phyloP scores from a whole-genome alignment of 2,888 invertebrate genomes.

The Cheilosia pagana region DNA sequence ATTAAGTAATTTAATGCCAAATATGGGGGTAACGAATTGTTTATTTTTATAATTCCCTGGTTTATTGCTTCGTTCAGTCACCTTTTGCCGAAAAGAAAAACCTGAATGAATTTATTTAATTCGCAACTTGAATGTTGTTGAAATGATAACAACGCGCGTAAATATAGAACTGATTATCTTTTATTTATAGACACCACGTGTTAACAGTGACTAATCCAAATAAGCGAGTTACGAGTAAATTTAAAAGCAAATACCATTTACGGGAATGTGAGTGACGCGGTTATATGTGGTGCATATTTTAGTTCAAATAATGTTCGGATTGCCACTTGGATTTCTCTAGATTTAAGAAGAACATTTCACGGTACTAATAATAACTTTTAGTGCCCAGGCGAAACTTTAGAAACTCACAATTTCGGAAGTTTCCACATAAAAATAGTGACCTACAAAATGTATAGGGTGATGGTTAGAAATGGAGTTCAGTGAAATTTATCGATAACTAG shows the following conservation, averaged over 20 bases:
- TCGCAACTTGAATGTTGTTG: neutral
- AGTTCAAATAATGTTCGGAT: neutral
- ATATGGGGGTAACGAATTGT: slow-evolving; percentile 60
- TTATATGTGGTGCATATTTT: neutral
- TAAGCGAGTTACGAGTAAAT: neutral
- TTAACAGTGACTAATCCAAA: slow-evolving; percentile 21
- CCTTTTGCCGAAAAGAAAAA: slow-evolving; percentile 38
- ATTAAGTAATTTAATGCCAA: slow-evolving; percentile 65
- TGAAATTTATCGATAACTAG: too few relatives aligned
- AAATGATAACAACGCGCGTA: slow-evolving; percentile 2
- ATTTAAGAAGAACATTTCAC: too few relatives aligned
- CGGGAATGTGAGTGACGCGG: neutral
- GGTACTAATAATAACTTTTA: too few relatives aligned
- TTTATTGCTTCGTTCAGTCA: slow-evolving; percentile 59
- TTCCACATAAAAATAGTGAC: too few relatives aligned
- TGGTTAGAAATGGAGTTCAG: too few relatives aligned
- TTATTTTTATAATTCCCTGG: slow-evolving; percentile 50
- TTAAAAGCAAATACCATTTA: slow-evolving; percentile 2
- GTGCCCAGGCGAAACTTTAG: too few relatives aligned
- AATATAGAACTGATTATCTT: slow-evolving; percentile 12
- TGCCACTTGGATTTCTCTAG: too few relatives aligned
- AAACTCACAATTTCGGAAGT: too few relatives aligned
- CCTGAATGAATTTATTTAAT: neutral
- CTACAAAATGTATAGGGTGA: too few relatives aligned
- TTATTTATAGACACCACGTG: slow-evolving; percentile 25